phyloP scores from a whole-genome alignment of 2,113 vertebrate species.

The Collichthys lucidus region DNA sequence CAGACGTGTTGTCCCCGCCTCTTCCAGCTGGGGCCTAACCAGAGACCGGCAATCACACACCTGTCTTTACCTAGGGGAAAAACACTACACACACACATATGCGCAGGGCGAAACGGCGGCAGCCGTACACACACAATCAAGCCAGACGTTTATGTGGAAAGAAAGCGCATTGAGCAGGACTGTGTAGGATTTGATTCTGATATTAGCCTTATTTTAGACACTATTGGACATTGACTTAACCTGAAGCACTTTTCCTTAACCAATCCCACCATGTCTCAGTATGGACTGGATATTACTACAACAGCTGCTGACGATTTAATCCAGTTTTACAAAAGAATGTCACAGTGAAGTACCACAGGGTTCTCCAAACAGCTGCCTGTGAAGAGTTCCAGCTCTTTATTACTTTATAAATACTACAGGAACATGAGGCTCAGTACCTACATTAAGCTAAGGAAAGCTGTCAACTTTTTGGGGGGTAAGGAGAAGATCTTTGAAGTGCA shows the following conservation, averaged over 20 bases:
- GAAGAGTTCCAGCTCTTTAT: neutral
- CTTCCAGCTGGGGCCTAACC: no score
- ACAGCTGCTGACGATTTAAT: neutral
- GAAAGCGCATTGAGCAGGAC: neutral
- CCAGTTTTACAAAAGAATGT: neutral
- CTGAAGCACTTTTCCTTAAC: constrained; percentile 15
- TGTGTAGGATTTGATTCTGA: constrained; percentile 6
- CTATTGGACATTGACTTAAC: neutral
- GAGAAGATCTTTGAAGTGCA: neutral
- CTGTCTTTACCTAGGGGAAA: no score
- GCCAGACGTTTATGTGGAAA: constrained; percentile 12
- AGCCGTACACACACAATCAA: constrained; percentile 17
- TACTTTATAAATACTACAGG: neutral
- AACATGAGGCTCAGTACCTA: neutral
- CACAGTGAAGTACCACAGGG: constrained; percentile 2
- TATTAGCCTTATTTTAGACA: constrained; percentile 29
- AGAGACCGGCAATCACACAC: no score
- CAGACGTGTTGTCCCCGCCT: no score
- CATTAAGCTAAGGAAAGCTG: no score
- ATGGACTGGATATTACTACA: neutral
- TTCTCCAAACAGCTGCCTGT: constrained; percentile 9
- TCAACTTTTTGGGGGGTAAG: neutral
- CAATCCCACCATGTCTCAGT: neutral
- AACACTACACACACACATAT: no score
- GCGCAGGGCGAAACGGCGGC: no score